A percentile compares a stretch with the other conserved stretches of the same genome.
phyloP scores from a whole-genome alignment of 2,113 vertebrate species.

The Sigmodon hispidus region DNA sequence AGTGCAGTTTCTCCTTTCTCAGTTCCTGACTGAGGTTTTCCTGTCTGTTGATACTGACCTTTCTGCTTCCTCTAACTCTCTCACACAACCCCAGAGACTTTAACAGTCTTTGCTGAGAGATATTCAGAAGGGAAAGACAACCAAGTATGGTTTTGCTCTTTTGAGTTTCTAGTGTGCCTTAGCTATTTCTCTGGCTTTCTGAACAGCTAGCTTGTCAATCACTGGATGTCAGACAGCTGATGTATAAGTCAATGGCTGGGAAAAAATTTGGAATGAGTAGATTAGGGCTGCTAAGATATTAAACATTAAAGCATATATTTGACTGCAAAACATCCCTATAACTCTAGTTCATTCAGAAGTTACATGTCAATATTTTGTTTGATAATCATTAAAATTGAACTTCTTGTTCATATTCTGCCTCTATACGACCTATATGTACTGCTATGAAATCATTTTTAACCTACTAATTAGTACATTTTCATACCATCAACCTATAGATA shows the following conservation, averaged over 20 bases:
- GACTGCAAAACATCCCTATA: not conserved
- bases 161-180: constrained; percentile 21
- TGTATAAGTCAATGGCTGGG: not conserved
- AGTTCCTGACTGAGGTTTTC: constrained; percentile 77
- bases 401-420: not conserved
- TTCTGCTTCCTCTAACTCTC: constrained; percentile 68
- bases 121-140: constrained; percentile 32
- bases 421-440: not conserved
- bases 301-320: not conserved
- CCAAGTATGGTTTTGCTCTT: constrained; percentile 66
- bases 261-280: not conserved
- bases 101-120: constrained; percentile 54
- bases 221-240: not conserved
- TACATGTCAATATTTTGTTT: not conserved
- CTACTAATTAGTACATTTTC: not conserved
- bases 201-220: not conserved
- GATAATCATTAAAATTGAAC: not conserved
- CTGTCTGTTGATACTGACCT: constrained; percentile 76
- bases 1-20: constrained; percentile 69
- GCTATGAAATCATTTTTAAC: not conserved
- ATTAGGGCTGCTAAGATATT: not conserved
- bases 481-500: not conserved
- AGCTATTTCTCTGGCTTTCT: not conserved
- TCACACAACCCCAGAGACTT: constrained; percentile 30
- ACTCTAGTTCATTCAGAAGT: not conserved